These are phyloP conservation scores for Amiota communis DNA, from an alignment of 2,888 invertebrate species.

Conservation along the genomic window DNA sequence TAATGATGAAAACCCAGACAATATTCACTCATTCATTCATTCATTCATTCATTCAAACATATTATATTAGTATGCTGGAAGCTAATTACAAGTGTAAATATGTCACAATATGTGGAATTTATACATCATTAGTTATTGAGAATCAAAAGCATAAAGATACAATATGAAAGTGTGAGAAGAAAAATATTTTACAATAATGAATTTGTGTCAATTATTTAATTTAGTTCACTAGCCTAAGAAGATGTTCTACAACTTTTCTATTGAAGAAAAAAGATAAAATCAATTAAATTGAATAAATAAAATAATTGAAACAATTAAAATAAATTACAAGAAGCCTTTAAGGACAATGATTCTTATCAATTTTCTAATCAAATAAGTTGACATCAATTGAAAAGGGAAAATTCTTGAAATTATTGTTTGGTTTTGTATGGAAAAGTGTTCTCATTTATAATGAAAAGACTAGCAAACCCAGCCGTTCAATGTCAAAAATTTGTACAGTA, in stretches of 20 bases:
- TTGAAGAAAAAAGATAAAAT: neutral
- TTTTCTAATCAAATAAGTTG: no score
- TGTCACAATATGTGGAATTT: constrained; percentile 46
- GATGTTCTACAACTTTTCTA: neutral
- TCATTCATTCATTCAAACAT: neutral
- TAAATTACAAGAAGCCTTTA: no score
- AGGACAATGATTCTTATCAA: no score
- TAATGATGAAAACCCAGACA: no score
- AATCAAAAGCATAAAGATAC: neutral
- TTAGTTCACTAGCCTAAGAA: neutral
- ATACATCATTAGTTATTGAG: constrained; percentile 49
- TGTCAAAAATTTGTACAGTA: no score
- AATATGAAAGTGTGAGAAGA: neutral
- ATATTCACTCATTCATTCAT: neutral
- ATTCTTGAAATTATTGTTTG: no score
- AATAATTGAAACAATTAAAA: neutral
- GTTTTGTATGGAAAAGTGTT: no score
- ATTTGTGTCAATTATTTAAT: neutral
- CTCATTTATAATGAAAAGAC: no score
- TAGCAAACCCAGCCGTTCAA: no score
- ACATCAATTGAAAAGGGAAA: no score
- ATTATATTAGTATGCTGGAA: constrained; percentile 14
- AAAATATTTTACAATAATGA: neutral
- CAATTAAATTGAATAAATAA: neutral
- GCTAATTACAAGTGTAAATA: constrained; percentile 61